phyloP scores from a whole-genome alignment of 2,888 invertebrate species.

The Arenicola marina region DNA sequence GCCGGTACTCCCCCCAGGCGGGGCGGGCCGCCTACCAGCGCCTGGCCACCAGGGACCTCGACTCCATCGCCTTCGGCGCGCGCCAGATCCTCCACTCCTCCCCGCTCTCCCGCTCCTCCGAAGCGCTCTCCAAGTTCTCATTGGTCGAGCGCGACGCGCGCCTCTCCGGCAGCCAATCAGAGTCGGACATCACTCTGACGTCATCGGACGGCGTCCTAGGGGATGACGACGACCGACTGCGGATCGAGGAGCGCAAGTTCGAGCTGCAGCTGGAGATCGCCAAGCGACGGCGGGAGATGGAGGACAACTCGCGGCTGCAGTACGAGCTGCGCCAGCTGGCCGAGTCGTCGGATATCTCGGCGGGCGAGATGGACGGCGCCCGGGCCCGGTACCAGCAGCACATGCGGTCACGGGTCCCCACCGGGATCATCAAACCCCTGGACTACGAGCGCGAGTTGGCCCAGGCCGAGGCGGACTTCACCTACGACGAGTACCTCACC shows the following conservation, averaged over 20 bases:
- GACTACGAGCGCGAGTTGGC: conserved; percentile 43
- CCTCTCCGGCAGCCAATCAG: conserved; percentile 28
- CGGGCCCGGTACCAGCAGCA: conserved; percentile 27
- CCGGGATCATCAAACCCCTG: conserved; percentile 58
- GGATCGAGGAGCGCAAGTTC: conserved; percentile 67
- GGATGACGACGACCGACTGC: conserved; percentile 64
- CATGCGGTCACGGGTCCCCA: conserved; percentile 14
- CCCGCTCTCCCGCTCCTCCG: conserved; percentile 23
- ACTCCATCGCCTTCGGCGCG: conserved; percentile 2
- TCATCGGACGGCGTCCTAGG: conserved; percentile 19
- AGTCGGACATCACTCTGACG: conserved; percentile 24
- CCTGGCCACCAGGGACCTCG: background rate
- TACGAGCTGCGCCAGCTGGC: conserved; percentile 63
- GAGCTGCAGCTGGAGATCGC: conserved; percentile 70
- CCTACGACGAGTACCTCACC: conserved; percentile 27
- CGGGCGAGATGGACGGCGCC: conserved; percentile 23
- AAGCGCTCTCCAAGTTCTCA: conserved; percentile 18
- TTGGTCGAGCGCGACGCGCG: conserved; percentile 19
- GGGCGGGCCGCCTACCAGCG: background rate
- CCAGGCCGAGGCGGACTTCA: conserved; percentile 25
- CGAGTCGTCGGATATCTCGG: conserved; percentile 29
- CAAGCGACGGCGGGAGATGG: conserved; percentile 67
- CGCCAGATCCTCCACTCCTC: background rate
- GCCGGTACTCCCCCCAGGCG: conserved; percentile 4
- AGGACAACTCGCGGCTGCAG: conserved; percentile 66